phyloP scores from a whole-genome alignment of 2,113 vertebrate species.

The Paratilapia polleni region DNA sequence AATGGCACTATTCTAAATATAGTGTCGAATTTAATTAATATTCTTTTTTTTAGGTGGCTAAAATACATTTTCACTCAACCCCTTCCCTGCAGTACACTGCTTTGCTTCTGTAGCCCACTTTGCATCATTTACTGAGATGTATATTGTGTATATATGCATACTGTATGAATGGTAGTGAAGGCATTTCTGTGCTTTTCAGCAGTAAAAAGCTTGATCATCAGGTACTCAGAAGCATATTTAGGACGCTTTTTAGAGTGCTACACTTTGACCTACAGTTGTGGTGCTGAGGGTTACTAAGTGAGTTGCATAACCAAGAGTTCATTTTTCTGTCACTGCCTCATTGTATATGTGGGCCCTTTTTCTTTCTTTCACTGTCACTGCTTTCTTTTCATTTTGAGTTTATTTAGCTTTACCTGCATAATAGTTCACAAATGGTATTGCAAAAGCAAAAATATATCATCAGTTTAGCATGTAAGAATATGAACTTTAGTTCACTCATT shows the following conservation, averaged over 20 bases:
- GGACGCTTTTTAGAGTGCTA: slow-evolving; percentile 8
- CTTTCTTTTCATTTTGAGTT: not conserved
- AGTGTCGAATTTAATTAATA: not conserved
- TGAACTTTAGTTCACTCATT: too few species aligned
- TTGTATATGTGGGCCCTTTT: not conserved
- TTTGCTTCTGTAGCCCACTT: not conserved
- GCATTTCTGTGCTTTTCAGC: slow-evolving; percentile 29
- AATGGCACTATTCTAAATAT: not conserved
- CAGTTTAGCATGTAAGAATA: not conserved
- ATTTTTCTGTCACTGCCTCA: slow-evolving; percentile 14
- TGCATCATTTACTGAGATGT: not conserved
- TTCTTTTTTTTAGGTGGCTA: too few species aligned
- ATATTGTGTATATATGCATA: not conserved
- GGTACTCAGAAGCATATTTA: slow-evolving; percentile 25
- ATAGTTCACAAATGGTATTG: not conserved
- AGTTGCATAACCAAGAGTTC: slow-evolving; percentile 50
- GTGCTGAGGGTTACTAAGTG: slow-evolving; percentile 10
- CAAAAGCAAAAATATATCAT: not conserved
- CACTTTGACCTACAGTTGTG: slow-evolving; percentile 56
- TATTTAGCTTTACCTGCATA: not conserved
- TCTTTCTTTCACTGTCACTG: not conserved
- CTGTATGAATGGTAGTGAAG: slow-evolving; percentile 5
- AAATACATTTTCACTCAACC: too few species aligned
- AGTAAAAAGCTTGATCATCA: slow-evolving; percentile 17
- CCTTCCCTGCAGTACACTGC: too few species aligned